These are phyloP conservation scores for Cremastinae sp. DNA, from an alignment of 2,888 invertebrate genomes.

Conservation along the genomic window DNA sequence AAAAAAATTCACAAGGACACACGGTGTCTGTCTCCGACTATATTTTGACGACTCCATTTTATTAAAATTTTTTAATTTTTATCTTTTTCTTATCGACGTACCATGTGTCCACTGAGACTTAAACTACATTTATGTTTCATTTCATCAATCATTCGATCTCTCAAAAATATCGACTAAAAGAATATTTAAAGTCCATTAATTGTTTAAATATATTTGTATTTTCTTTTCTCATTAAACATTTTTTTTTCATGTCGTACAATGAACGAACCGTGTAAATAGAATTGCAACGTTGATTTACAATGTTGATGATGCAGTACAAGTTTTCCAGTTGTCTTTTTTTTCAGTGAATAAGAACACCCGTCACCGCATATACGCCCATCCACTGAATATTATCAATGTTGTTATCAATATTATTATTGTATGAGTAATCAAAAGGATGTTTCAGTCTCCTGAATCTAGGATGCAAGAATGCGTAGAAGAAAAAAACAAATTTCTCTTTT, in stretches of 20 bases:
- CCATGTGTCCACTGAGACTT: no score
- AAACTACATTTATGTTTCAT: no score
- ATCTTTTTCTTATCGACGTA: no score
- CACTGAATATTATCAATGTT: no score
- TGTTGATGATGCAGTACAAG: slow-evolving; percentile 68
- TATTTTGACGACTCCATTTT: slow-evolving; percentile 16
- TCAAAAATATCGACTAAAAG: no score
- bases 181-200: no score
- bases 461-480: no score
- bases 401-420: slow-evolving; percentile 14
- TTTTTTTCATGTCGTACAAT: slow-evolving; percentile 39
- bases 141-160: no score
- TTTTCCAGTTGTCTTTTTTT: slow-evolving; percentile 58
- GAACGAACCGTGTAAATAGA: slow-evolving; percentile 72
- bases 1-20: background rate
- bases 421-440: background rate
- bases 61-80: no score
- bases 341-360: slow-evolving; percentile 37
- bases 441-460: background rate
- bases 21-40: background rate
- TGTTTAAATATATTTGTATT: slow-evolving; percentile 57
- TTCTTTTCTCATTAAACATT: slow-evolving; percentile 46
- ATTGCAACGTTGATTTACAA: slow-evolving; percentile 76
- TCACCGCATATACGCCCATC: slow-evolving; percentile 4
- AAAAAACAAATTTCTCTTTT: no score